Evolutionary conservation across 2,888 invertebrate genomes (phyloP).

Genomic region (Ditula angustiorana): DNA sequence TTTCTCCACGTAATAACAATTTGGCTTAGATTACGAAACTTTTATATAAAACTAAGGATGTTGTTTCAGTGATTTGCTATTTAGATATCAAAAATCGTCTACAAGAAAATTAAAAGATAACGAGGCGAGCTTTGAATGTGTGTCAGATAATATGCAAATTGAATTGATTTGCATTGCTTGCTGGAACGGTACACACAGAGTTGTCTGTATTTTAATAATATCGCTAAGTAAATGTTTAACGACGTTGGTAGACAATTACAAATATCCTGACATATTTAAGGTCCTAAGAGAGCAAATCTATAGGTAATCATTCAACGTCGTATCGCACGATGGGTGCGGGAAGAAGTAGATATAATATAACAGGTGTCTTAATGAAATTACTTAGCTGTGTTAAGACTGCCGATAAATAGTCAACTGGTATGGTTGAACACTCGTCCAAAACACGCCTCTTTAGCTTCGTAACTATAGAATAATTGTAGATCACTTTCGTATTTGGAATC

Average conservation of each 20-base stretch:
- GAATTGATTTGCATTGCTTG: not conserved
- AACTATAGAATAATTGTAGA: constrained; percentile 44
- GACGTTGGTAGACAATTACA: not conserved
- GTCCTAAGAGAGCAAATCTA: no score
- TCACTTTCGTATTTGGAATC: constrained; percentile 58
- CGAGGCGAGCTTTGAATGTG: constrained; percentile 28
- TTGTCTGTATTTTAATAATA: not conserved
- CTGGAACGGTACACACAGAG: not conserved
- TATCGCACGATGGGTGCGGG: no score
- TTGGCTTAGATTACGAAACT: constrained; percentile 76
- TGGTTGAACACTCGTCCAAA: constrained; percentile 47
- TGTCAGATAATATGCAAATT: not conserved
- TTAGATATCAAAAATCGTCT: constrained; percentile 62
- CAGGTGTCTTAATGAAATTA: not conserved
- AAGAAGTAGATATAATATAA: no score
- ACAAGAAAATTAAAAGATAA: constrained; percentile 49
- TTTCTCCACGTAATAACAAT: constrained; percentile 83
- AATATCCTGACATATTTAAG: no score
- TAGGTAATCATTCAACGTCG: no score
- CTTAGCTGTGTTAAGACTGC: no score
- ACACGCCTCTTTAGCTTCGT: constrained; percentile 57
- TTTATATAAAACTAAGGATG: constrained; percentile 68
- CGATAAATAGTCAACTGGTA: not conserved
- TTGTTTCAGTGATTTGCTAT: constrained; percentile 62
- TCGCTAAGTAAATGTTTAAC: not conserved